These are phyloP conservation scores for Ifrita kowaldi DNA, from an alignment of 2,113 vertebrate genomes.

Conservation along the genomic window DNA sequence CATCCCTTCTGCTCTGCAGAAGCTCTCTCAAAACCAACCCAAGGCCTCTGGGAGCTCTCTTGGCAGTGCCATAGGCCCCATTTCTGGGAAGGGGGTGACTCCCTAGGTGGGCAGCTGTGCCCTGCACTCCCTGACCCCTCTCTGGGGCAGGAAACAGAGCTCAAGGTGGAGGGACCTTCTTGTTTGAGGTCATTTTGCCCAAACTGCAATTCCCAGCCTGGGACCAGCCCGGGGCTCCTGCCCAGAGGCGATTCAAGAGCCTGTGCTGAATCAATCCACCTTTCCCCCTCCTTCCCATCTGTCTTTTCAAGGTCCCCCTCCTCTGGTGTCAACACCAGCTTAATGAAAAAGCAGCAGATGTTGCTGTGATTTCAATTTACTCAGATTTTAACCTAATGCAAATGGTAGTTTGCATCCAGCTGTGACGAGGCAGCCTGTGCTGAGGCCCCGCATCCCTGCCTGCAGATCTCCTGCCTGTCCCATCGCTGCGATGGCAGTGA, in stretches of 20 bases:
- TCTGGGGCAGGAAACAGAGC: not conserved
- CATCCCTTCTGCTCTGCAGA: not conserved
- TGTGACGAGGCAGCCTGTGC: not conserved
- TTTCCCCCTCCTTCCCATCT: not conserved
- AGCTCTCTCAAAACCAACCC: not conserved
- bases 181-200: not conserved
- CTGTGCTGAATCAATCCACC: not conserved
- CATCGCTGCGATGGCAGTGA: fast-evolving
- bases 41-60: not conserved
- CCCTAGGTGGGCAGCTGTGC: not conserved
- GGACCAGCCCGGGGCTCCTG: not conserved
- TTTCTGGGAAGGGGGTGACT: not conserved
- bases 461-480: not conserved
- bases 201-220: not conserved
- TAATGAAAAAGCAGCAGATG: constrained; percentile 56
- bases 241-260: not conserved
- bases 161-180: not conserved
- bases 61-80: not conserved
- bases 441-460: not conserved
- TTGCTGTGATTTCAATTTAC: constrained; percentile 51
- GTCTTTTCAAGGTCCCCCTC: not conserved
- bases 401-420: constrained; percentile 41
- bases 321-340: not conserved
- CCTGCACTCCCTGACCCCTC: not conserved
- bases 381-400: constrained; percentile 32